Conservation (phyloP, 2,888 invertebrate species). For the Mallateleia sp. region DNA sequence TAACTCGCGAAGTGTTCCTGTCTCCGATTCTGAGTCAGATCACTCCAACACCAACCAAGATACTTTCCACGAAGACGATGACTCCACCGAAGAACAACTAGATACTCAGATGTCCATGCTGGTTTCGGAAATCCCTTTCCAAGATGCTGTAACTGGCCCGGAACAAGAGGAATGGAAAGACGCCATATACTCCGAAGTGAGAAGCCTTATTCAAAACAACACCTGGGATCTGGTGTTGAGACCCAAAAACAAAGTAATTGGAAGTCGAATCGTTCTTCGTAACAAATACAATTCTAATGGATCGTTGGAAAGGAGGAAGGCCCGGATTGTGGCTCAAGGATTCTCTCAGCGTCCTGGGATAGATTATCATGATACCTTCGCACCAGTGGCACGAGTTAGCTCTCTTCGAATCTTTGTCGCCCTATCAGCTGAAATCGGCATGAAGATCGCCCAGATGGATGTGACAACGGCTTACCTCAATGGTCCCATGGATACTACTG, state of each 20-base stretch:
- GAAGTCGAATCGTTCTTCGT: not conserved
- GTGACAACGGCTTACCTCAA: constrained; percentile 76
- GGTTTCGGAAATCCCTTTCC: constrained; percentile 21
- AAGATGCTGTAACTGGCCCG: not conserved
- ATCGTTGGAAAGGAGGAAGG: constrained; percentile 59
- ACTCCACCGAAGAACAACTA: no score
- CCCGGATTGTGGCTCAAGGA: constrained; percentile 67
- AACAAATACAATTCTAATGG: constrained; percentile 25
- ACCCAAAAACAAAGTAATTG: constrained; percentile 37
- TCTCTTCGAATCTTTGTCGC: constrained; percentile 62
- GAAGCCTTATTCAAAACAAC: constrained; percentile 48
- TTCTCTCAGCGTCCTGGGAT: constrained; percentile 69
- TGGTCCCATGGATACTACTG: not conserved
- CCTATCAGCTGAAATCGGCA: constrained; percentile 55
- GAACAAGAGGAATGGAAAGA: not conserved
- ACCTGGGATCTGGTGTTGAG: constrained; percentile 55
- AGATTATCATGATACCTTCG: constrained; percentile 59
- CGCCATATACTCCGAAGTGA: constrained; percentile 47
- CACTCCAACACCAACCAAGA: no score
- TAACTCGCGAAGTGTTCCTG: constrained; percentile 24
- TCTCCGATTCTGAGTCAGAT: no score
- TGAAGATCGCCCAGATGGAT: constrained; percentile 78
- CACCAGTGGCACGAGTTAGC: constrained; percentile 21
- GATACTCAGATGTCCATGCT: not conserved
- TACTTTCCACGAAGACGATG: no score